phyloP scores from a whole-genome alignment of 2,797 vertebrate species.

The Myripristis murdjan region DNA sequence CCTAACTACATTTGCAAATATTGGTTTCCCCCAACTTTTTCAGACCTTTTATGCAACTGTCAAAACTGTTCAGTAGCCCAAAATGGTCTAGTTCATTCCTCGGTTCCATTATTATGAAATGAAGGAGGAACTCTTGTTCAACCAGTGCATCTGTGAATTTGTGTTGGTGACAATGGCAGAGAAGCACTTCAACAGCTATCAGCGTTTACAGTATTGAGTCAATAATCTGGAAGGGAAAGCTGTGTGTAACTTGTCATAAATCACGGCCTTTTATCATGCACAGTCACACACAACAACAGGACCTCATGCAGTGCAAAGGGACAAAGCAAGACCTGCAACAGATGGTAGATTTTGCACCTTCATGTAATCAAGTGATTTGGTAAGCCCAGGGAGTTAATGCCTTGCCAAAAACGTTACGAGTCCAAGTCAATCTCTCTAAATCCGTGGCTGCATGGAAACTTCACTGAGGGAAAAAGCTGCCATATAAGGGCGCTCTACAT shows the following conservation, averaged over 20 bases:
- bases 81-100: neutral
- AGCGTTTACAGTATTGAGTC: no score
- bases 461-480: constrained; percentile 46
- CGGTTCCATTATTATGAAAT: neutral
- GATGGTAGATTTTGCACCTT: constrained; percentile 20
- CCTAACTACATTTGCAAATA: neutral
- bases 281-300: no score
- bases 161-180: no score
- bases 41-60: neutral
- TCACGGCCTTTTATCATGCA: no score
- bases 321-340: neutral
- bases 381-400: neutral
- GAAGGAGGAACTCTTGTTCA: neutral
- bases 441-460: constrained; percentile 17
- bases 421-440: constrained; percentile 6
- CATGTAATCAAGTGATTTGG: constrained; percentile 14
- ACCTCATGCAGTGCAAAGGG: no score
- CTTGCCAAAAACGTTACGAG: constrained; percentile 1
- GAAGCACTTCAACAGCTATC: no score
- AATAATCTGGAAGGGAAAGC: no score
- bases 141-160: no score
- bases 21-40: neutral
- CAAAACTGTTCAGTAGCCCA: neutral
- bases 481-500: constrained; percentile 70
- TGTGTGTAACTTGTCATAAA: no score